phyloP scores from a whole-genome alignment of 1,140 invertebrate species.

The Drosophila micromelanica region DNA sequence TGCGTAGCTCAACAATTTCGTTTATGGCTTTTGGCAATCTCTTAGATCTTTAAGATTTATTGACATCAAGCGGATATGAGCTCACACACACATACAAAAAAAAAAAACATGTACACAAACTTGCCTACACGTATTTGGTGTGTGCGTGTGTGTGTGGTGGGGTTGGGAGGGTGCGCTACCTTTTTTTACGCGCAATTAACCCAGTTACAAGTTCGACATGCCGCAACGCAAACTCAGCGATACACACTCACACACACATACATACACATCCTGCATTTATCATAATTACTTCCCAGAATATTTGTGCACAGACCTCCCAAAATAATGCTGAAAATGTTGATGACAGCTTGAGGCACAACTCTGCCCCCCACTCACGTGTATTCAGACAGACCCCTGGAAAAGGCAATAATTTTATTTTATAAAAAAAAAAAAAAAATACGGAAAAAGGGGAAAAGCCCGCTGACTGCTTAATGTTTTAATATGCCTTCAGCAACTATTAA shows the following conservation, averaged over 20 bases:
- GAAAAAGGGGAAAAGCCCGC: conserved; percentile 10
- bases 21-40: conserved; percentile 47
- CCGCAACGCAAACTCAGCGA: conserved; percentile 56
- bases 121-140: neutral
- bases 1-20: conserved; percentile 33
- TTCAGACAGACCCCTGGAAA: neutral
- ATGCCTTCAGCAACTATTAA: conserved; percentile 79
- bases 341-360: conserved; percentile 27
- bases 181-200: conserved; percentile 79
- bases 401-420: conserved; percentile 13
- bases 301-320: conserved; percentile 54
- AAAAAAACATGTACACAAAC: conserved; percentile 17
- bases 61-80: conserved; percentile 64
- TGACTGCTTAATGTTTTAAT: conserved; percentile 73
- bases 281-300: conserved; percentile 80
- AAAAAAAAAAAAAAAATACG: conserved; percentile 28
- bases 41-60: conserved; percentile 73
- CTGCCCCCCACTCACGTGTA: conserved; percentile 4
- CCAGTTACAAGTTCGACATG: conserved; percentile 81
- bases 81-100: conserved; percentile 31
- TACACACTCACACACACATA: conserved; percentile 25
- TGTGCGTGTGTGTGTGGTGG: conserved; percentile 3
- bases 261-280: conserved; percentile 74
- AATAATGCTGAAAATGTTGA: conserved; percentile 50
- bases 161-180: conserved; percentile 41